Evolutionary conservation across 2,797 vertebrate species (phyloP), one percentile per base, ranked within the genome.

Genomic region (Spinus olivaceus): DNA sequence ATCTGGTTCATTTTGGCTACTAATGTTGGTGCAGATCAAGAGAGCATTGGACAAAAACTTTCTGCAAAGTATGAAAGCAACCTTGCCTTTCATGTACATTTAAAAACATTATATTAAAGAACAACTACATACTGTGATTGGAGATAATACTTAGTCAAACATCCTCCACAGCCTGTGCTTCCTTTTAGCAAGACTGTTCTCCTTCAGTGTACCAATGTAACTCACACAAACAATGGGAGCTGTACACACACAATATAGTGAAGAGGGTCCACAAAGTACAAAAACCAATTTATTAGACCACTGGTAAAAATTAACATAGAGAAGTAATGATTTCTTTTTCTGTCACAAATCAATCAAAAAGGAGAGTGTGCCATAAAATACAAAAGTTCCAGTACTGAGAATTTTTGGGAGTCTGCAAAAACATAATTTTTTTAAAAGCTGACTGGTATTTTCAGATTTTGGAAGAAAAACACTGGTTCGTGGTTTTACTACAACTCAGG

Each of bases 111-210:
- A 5, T 54, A 42, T 51, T 18, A 30, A 80, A 84, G 8, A 82
- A 42, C 1, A 0, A 5, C 8, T 72, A 39, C 4, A 39, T 65
- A n/a, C 4, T n/a, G 8, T 19, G 9, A 60, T 0, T 64, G 2
- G 18, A 81, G 19, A 63, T 50, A 20, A 2, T 46, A 64, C 35
- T 72, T 27, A 44, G 16, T 23, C 49, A 78, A 65, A 37, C 14
- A 76, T 3, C 33, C 35, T 16, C 4, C 39, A 64, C 6, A 79
- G 11, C 2, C 9, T 21, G 12, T 2, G 0, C 14, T 71, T 90
- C 50, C 24, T 57, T 81, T 66, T 18, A 61, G 23, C 60, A 71
- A 33, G 30, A 1, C 17, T 41, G 3, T 23, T 25, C 8, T 51
- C 41, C 37, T 73, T 39, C 27, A 76, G 23, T 9, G 8, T n/a